A percentile compares a stretch with the other conserved stretches of the same genome.
Conservation (phyloP, 2,113 vertebrate species). For the Cricetomys ansorgei region DNA sequence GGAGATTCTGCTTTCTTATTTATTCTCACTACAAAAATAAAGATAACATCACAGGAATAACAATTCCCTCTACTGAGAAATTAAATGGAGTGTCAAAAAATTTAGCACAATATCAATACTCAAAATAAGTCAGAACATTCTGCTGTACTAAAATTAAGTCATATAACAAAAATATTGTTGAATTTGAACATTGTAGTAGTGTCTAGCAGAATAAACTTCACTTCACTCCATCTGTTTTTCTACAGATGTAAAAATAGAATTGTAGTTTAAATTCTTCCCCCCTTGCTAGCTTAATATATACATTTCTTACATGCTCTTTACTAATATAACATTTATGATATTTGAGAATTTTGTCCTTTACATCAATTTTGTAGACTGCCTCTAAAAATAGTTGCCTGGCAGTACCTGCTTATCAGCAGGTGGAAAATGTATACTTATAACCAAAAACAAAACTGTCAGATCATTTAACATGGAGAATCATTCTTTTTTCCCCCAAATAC, state of each 20-base stretch:
- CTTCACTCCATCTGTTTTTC: background rate
- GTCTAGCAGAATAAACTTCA: background rate
- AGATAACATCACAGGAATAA: background rate
- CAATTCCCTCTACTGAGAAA: background rate
- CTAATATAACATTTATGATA: background rate
- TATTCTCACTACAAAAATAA: constrained; percentile 36
- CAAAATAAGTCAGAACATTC: constrained; percentile 10
- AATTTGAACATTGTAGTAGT: background rate
- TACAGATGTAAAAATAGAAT: background rate
- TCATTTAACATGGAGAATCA: background rate
- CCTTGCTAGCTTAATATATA: background rate
- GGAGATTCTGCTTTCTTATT: constrained; percentile 15
- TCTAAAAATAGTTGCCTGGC: background rate
- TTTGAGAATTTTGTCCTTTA: background rate
- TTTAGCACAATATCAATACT: background rate
- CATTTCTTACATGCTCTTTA: background rate
- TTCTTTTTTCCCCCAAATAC: background rate
- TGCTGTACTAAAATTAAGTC: constrained; percentile 5
- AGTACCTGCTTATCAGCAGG: constrained; percentile 14
- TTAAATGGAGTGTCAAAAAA: background rate
- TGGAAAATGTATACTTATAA: background rate
- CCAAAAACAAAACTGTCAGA: background rate
- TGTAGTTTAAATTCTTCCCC: background rate
- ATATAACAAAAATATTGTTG: constrained; percentile 31
- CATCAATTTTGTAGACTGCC: background rate